These are phyloP conservation scores for Caradrina kadenii DNA, from an alignment of 2,888 invertebrate species.

Conservation along the genomic window DNA sequence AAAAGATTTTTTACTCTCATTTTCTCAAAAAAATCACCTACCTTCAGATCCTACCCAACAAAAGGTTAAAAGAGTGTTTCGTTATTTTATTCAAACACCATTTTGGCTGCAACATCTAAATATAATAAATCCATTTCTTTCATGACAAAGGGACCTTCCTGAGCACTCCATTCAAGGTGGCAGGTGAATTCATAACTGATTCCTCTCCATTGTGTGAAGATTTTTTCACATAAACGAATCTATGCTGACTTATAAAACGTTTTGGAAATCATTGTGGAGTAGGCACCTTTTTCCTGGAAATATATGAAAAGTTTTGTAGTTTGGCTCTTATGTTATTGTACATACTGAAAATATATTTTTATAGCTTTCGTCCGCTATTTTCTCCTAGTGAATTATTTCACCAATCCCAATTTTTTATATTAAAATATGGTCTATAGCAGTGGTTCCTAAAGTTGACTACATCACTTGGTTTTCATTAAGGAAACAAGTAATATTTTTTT, in stretches of 20 bases:
- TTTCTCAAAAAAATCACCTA: slow-evolving; percentile 17
- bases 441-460: too few species aligned
- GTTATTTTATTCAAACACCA: slow-evolving; percentile 46
- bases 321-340: neutral
- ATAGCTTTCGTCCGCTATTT: too few species aligned
- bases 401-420: too few species aligned
- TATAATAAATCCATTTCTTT: slow-evolving; percentile 69
- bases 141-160: slow-evolving; percentile 66
- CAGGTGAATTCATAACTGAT: slow-evolving; percentile 70
- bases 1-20: neutral
- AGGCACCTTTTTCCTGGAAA: neutral
- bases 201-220: slow-evolving; percentile 64
- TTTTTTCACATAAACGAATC: slow-evolving; percentile 52
- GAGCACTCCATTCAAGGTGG: slow-evolving; percentile 66
- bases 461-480: too few species aligned
- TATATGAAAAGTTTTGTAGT: neutral
- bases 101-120: slow-evolving; percentile 59
- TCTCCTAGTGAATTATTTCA: too few species aligned
- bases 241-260: slow-evolving; percentile 36
- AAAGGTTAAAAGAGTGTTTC: slow-evolving; percentile 38
- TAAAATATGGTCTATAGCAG: too few species aligned
- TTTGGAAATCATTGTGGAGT: slow-evolving; percentile 28
- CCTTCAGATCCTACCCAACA: slow-evolving; percentile 4
- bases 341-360: neutral
- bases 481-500: too few species aligned